Evolutionary conservation across 2,113 vertebrate species (phyloP), one percentile per base, ranked within the genome.

Genomic region (Oncorhynchus keta): DNA sequence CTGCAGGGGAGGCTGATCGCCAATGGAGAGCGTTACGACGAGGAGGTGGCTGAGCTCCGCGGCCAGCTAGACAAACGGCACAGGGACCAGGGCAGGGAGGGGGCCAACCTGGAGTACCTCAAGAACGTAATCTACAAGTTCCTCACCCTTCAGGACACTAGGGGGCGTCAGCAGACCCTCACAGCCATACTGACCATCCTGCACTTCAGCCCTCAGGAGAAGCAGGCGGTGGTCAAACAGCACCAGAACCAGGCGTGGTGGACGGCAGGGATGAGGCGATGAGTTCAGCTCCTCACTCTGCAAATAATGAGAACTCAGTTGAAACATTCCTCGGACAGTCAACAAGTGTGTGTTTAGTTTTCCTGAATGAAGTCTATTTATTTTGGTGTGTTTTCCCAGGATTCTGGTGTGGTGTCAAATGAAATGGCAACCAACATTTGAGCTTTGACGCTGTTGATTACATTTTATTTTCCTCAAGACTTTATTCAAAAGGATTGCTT

Each of bases 91-190:
- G 93, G 92, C 84, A 84, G 98, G 1, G 98, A 99, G 9, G 97
- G 97, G 0, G 95, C 97, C 89, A 97, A 98, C 90, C 84, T 99
- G 88, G 98, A 99, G 74, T 99, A 99, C 87, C 95, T 99, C 75
- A 99, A 99, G 83, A 99, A 99, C 79, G 90, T 99, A 2, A 90
- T 96, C 77, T 97, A 92, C 76, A 90, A 93, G 26, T 99, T 97
- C 76, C 88, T 99, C 73, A 99, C 97, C 0, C 89, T 99, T 86
- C 93, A 94, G 0, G 97, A 98, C 59, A 28, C 85, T 0, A 90
- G 94, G 2, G 98, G 96, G 0, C 92, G 95, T 24, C 96, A 95
- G 89, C 98, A 99, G 91, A 99, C 98, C 0, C 95, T 99, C 8
- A 91, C 79, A 0, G 98, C 97, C 83, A 98, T 99, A 74, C 81